Conservation (phyloP, 2,113 vertebrate genomes). For the Phylloscopus trochilus region DNA sequence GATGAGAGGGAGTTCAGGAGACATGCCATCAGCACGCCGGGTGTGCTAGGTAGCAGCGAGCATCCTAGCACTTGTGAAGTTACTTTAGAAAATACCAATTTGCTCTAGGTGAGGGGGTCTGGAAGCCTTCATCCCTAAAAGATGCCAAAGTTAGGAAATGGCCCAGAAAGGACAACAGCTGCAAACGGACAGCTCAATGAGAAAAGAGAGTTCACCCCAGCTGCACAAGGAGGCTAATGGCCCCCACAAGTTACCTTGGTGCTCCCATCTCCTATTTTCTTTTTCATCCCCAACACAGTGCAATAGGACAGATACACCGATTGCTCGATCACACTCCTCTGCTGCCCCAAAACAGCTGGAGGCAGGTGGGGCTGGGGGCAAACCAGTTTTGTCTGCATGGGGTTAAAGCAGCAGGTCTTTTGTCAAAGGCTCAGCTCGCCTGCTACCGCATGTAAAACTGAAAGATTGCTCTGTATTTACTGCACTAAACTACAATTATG, state of each 20-base stretch:
- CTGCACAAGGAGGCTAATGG: not conserved
- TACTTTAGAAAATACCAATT: not conserved
- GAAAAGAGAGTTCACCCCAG: not conserved
- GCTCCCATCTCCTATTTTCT: not conserved
- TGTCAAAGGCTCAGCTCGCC: not conserved
- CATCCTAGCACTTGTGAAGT: not conserved
- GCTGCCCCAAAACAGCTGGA: not conserved
- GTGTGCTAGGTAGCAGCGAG: rapidly evolving
- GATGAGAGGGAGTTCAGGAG: not conserved
- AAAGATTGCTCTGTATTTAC: constrained; percentile 22
- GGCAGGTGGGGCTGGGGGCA: not conserved
- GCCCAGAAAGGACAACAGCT: not conserved
- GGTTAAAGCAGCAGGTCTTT: not conserved
- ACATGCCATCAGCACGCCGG: rapidly evolving
- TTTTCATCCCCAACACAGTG: not conserved
- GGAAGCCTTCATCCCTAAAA: not conserved
- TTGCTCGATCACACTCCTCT: rapidly evolving
- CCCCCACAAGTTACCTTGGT: not conserved
- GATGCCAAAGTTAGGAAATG: not conserved
- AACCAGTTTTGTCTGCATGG: not conserved
- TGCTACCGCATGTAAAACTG: not conserved
- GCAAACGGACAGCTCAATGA: not conserved
- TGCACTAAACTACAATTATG: not conserved
- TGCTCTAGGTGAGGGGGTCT: not conserved
- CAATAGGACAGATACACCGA: not conserved